A percentile compares a stretch with the other conserved stretches of the same genome.
These are phyloP conservation scores for Noctuana brunneofusca DNA, from an alignment of 2,888 invertebrate genomes.

Conservation along the genomic window DNA sequence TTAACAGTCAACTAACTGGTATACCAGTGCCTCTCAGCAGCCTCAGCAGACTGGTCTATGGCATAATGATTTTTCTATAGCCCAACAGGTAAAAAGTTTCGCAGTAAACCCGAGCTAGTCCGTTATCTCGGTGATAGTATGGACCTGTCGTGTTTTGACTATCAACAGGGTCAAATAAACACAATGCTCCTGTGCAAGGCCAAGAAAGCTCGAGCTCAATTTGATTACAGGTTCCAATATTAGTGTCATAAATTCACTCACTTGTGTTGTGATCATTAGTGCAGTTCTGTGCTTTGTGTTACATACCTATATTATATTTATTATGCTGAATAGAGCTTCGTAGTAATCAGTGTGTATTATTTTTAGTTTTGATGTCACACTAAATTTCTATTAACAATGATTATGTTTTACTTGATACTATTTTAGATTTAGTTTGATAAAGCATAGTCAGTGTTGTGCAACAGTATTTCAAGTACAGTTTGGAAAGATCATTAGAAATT, in stretches of 20 bases:
- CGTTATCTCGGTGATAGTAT: constrained; percentile 89
- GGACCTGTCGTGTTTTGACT: constrained; percentile 92
- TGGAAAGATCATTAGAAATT: constrained; percentile 19
- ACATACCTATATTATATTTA: constrained; percentile 54
- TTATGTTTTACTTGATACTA: constrained; percentile 21
- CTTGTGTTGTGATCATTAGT: constrained; percentile 80
- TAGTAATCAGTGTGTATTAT: constrained; percentile 42
- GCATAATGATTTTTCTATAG: constrained; percentile 83
- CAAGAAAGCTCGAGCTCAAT: constrained; percentile 87
- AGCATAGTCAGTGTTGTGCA: constrained; percentile 7
- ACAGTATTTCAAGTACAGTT: constrained; percentile 21
- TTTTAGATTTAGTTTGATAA: not conserved
- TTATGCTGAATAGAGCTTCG: constrained; percentile 46
- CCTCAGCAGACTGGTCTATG: constrained; percentile 43
- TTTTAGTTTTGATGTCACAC: constrained; percentile 34
- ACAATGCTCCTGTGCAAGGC: constrained; percentile 87
- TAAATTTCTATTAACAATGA: constrained; percentile 19
- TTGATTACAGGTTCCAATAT: constrained; percentile 85
- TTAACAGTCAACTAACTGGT: constrained; percentile 39
- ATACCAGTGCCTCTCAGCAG: constrained; percentile 41
- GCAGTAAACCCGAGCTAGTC: constrained; percentile 91
- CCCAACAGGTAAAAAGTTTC: constrained; percentile 91
- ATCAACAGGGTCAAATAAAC: constrained; percentile 90
- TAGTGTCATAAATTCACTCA: constrained; percentile 68
- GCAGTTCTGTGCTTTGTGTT: constrained; percentile 73